phyloP scores from a whole-genome alignment of 2,888 invertebrate genomes.

The Caradrina clavipalpis region DNA sequence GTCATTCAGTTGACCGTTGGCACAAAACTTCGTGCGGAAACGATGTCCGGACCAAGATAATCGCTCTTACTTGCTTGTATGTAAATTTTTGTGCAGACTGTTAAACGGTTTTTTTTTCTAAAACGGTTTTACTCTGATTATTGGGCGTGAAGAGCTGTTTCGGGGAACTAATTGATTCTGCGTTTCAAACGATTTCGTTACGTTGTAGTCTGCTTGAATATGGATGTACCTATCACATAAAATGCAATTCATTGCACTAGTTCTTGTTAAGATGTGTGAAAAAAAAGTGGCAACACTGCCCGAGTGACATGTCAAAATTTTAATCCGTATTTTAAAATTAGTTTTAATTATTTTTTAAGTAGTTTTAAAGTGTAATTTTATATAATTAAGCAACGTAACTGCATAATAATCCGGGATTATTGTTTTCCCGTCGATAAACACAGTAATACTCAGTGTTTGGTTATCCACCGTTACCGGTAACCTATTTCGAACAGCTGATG shows the following conservation, averaged over 20 bases:
- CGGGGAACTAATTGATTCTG: constrained; percentile 71
- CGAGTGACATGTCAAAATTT: too few relatives aligned
- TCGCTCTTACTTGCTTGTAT: constrained; percentile 75
- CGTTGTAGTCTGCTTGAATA: constrained; percentile 42
- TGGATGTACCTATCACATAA: constrained; percentile 27
- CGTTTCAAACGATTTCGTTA: constrained; percentile 61
- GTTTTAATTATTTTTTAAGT: too few relatives aligned
- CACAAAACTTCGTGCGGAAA: constrained; percentile 70
- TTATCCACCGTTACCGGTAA: too few relatives aligned
- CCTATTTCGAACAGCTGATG: too few relatives aligned
- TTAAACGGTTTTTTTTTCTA: constrained; percentile 80
- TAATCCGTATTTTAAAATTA: too few relatives aligned
- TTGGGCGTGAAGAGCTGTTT: constrained; percentile 81
- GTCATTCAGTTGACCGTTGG: constrained; percentile 63
- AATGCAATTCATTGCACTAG: constrained; percentile 35
- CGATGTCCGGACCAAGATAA: constrained; percentile 71
- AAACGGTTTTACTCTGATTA: constrained; percentile 84
- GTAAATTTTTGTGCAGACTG: constrained; percentile 80
- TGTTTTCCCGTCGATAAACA: too few relatives aligned
- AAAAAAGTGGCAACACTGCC: too few relatives aligned
- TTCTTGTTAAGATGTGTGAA: constrained; percentile 29
- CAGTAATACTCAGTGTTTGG: too few relatives aligned
- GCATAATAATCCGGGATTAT: too few relatives aligned
- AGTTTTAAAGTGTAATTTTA: too few relatives aligned
- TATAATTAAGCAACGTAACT: too few relatives aligned